phyloP scores from a whole-genome alignment of 64 coral and sea anemone species.

The Actinia equina region DNA sequence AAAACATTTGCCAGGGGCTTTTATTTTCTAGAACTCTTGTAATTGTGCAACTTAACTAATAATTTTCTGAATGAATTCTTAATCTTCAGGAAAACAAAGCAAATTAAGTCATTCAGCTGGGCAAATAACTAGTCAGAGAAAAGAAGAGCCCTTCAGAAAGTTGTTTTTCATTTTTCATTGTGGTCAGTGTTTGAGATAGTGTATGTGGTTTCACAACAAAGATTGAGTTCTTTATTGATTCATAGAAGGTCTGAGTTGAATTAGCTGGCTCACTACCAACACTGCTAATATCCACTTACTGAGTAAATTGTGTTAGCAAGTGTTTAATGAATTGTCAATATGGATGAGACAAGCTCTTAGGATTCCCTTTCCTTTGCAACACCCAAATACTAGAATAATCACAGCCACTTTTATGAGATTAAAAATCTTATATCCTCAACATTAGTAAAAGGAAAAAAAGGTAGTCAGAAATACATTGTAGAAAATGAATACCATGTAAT shows the following conservation, averaged over 20 bases:
- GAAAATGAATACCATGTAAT: too few species aligned
- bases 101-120: slow-evolving; percentile 19
- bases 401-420: background rate
- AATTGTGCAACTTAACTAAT: background rate
- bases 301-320: slow-evolving; percentile 12
- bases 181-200: background rate
- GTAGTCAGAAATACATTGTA: background rate
- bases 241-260: slow-evolving; percentile 3
- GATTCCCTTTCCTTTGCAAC: background rate
- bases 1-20: background rate
- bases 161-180: background rate
- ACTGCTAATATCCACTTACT: slow-evolving; percentile 18
- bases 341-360: background rate
- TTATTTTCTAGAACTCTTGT: slow-evolving; percentile 4
- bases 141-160: slow-evolving; percentile 2
- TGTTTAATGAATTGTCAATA: slow-evolving; percentile 19
- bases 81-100: slow-evolving; percentile 10
- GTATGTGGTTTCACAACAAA: slow-evolving; percentile 8
- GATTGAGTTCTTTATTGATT: slow-evolving; percentile 12
- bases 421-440: background rate
- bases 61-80: slow-evolving; percentile 6
- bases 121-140: background rate
- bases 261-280: slow-evolving; percentile 4
- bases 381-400: background rate
- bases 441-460: too few species aligned